Percentiles rank a stretch among this genome's conserved stretches.
Conservation (phyloP, 2,113 vertebrate genomes). For the Ptilonorhynchus violaceus region DNA sequence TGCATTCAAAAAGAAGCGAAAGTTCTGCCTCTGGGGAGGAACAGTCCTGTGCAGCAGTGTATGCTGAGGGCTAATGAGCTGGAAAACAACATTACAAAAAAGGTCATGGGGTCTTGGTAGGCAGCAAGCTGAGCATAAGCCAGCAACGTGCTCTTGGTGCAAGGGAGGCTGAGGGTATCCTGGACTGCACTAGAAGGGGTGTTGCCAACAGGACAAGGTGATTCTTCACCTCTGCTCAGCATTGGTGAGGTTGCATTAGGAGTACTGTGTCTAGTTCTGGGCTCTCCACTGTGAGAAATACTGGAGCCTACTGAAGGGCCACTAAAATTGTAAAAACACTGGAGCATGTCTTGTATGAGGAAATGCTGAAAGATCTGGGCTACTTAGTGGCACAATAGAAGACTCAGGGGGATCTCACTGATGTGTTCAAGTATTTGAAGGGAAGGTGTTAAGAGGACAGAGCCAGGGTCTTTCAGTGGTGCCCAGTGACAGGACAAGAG, state of each 20-base stretch:
- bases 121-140: neutral
- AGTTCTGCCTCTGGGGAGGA: neutral
- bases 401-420: neutral
- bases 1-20: neutral
- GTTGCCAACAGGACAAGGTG: neutral
- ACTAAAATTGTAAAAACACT: neutral
- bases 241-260: neutral
- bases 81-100: neutral
- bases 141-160: neutral
- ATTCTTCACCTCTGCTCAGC: neutral
- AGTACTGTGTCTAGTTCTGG: neutral
- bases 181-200: neutral
- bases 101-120: neutral
- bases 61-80: rapidly evolving
- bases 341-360: neutral
- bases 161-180: neutral
- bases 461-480: neutral
- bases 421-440: neutral
- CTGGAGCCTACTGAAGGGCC: neutral
- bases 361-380: neutral
- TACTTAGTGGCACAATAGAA: neutral
- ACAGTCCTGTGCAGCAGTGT: neutral
- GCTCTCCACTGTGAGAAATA: neutral
- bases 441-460: neutral
- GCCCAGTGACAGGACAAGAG: neutral